These are phyloP conservation scores for Protosalanx chinensis DNA, from an alignment of 2,797 vertebrate genomes.

Conservation along the genomic window DNA sequence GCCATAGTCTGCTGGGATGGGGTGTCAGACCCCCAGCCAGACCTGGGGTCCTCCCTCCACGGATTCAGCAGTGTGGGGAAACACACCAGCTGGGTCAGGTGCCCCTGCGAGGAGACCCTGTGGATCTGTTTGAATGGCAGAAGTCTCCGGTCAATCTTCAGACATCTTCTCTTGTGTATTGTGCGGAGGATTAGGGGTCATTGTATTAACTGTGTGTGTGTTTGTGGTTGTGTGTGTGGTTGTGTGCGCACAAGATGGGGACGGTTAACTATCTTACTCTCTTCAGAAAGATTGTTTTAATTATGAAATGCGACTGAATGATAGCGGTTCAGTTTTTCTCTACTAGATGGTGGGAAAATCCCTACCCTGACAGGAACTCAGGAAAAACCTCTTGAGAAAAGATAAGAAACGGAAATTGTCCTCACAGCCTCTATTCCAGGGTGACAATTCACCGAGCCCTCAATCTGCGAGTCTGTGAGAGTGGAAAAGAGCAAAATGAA, in stretches of 20 bases:
- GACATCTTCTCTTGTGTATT: constrained; percentile 20
- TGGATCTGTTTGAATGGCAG: constrained; percentile 31
- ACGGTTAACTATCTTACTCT: constrained; percentile 8
- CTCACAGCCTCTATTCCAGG: constrained; percentile 24
- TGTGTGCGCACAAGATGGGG: constrained; percentile 26
- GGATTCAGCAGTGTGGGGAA: constrained; percentile 54
- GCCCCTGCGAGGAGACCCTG: constrained; percentile 42
- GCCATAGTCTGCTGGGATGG: constrained; percentile 9
- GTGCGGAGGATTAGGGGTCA: background rate
- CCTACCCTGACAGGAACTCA: background rate
- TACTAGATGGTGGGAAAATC: background rate
- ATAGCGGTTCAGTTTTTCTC: background rate
- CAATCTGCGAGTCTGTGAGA: background rate
- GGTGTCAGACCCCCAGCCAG: constrained; percentile 4
- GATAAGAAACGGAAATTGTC: constrained; percentile 13
- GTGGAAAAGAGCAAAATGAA: background rate
- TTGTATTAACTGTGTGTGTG: background rate
- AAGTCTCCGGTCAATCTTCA: constrained; percentile 14
- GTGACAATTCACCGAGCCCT: constrained; percentile 19
- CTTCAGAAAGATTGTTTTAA: too few relatives aligned
- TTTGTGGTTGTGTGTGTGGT: constrained; percentile 4
- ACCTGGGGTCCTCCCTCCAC: constrained; percentile 37
- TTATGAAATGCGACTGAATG: too few relatives aligned
- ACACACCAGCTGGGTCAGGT: constrained; percentile 43
- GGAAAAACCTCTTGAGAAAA: background rate